These are phyloP conservation scores for Gortyna flavago DNA, from an alignment of 2,888 invertebrate species.

Conservation along the genomic window DNA sequence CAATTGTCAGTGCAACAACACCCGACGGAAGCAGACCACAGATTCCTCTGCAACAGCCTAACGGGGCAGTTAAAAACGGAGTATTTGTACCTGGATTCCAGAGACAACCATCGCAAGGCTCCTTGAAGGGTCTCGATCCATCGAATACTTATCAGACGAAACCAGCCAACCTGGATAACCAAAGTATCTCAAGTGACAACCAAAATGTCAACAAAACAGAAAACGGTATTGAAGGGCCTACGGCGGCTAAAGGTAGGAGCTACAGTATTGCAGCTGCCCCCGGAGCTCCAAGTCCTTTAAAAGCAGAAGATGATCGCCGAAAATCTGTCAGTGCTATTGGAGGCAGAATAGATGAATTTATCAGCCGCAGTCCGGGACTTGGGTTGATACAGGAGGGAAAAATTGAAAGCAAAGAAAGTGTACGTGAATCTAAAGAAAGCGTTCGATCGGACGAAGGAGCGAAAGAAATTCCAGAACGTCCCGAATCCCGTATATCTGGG, in stretches of 20 bases:
- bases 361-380: conserved; percentile 82
- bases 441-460: conserved; percentile 81
- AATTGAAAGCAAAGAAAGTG: conserved; percentile 84
- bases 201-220: conserved; percentile 81
- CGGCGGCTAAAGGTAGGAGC: conserved; percentile 88
- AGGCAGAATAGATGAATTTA: conserved; percentile 82
- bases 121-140: conserved; percentile 81
- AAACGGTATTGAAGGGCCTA: conserved; percentile 82
- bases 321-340: conserved; percentile 88
- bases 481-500: conserved; percentile 86
- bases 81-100: conserved; percentile 71
- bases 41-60: conserved; percentile 71
- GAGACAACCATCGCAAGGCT: conserved; percentile 86
- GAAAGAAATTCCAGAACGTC: conserved; percentile 80
- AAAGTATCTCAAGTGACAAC: conserved; percentile 78
- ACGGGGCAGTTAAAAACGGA: conserved; percentile 79
- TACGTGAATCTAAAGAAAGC: conserved; percentile 85
- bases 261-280: conserved; percentile 89
- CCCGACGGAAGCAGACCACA: conserved; percentile 81
- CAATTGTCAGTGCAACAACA: conserved; percentile 77
- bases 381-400: conserved; percentile 87
- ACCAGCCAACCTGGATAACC: conserved; percentile 87
- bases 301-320: conserved; percentile 87
- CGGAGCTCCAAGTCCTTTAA: conserved; percentile 84
- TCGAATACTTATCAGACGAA: conserved; percentile 79